These are phyloP conservation scores for Stichopus chloronotus DNA, from an alignment of 35 echinoderm and acorn worm genomes.

Conservation along the genomic window DNA sequence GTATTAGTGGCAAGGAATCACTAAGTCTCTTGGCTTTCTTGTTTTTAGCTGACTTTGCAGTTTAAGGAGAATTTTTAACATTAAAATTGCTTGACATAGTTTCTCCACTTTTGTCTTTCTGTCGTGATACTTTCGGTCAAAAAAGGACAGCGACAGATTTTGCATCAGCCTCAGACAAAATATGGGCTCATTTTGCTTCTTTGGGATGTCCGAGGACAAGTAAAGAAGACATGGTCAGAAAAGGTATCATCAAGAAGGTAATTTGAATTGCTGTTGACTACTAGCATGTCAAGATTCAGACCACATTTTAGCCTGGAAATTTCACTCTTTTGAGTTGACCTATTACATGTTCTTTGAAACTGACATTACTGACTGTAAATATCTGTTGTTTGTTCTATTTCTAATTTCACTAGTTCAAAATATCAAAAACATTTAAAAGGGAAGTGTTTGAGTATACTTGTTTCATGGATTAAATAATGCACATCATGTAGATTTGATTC, in stretches of 20 bases:
- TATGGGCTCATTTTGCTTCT: conserved; percentile 97
- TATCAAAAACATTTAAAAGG: no score
- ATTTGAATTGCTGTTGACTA: neutral
- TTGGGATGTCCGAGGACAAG: conserved; percentile 82
- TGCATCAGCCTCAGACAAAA: conserved; percentile 98
- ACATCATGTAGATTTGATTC: no score
- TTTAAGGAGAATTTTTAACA: no score
- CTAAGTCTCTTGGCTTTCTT: no score
- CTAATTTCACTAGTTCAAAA: no score
- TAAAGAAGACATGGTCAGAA: conserved; percentile 74
- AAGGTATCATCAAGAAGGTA: conserved; percentile 99
- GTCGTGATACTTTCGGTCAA: neutral
- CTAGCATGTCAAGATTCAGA: no score
- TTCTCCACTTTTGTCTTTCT: no score
- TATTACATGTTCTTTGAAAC: neutral
- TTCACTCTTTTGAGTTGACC: neutral
- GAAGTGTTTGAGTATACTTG: no score
- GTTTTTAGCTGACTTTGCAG: no score
- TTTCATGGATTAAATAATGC: no score
- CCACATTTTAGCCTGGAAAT: neutral
- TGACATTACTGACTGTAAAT: neutral
- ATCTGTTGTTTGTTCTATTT: neutral
- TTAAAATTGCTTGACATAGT: no score
- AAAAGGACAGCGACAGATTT: conserved; percentile 90
- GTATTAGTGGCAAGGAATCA: no score